A percentile compares a stretch with the other conserved stretches of the same genome.
Evolutionary conservation across 1,140 invertebrate species (phyloP).

Genomic region (Penaeus vannamei): DNA sequence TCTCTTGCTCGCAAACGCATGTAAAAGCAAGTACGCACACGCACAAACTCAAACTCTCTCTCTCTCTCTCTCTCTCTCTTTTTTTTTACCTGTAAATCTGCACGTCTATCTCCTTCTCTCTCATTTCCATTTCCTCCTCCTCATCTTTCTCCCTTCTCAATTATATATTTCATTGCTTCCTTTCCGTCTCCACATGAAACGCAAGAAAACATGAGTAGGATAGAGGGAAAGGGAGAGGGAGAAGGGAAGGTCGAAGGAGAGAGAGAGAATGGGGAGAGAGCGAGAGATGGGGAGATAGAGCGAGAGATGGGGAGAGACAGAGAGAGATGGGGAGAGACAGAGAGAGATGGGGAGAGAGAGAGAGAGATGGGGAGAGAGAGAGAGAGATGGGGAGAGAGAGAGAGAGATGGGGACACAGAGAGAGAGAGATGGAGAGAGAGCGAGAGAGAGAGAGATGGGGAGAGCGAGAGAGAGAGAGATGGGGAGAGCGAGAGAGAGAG

Average conservation of each 20-base stretch:
- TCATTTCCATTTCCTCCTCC: background rate
- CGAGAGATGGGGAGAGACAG: background rate
- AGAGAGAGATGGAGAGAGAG: constrained; percentile 29
- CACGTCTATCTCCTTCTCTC: background rate
- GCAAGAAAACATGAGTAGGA: background rate
- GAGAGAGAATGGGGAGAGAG: background rate
- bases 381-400: constrained; percentile 40
- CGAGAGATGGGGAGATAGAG: background rate
- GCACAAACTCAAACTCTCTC: background rate
- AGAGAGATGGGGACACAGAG: constrained; percentile 6
- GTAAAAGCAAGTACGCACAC: background rate
- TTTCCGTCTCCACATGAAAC: background rate
- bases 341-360: background rate
- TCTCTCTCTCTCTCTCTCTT: background rate
- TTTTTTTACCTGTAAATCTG: background rate
- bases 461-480: background rate
- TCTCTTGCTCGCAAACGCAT: background rate
- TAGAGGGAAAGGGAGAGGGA: background rate
- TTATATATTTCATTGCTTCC: background rate
- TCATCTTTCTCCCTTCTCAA: background rate
- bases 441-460: background rate
- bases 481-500: background rate
- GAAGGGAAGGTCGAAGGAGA: background rate
- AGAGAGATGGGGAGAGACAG: background rate
- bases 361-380: too few relatives aligned